Evolutionary conservation across 2,888 invertebrate genomes (phyloP), one percentile per base, ranked within the genome.

Genomic region (Nephrotoma appendiculata): DNA sequence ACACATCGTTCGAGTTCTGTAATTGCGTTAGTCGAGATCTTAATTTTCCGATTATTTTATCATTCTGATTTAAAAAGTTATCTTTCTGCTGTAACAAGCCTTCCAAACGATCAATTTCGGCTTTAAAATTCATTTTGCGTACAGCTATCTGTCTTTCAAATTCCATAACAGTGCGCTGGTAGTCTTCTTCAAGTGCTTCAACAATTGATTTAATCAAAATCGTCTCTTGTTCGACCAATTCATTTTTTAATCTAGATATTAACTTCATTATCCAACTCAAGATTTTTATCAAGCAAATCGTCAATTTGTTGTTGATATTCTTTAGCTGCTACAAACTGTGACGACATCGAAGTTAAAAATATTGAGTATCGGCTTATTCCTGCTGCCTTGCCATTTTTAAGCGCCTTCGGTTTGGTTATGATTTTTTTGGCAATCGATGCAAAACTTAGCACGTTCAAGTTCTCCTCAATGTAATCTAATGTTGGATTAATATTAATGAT

Each of bases 401-500:
- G 89, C 2, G 89, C 85, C 6, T 88, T 87, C 1, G 89, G 89
- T 87, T 90, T 91, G 41, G 90, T 91, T 11, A 90, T 88, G 11
- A 96, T 93, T 89, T 94, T 94, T 89, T 93, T 93, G 0, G 95
- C 95, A 44, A 97, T 94, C 0, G 96, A 95, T 0, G 97, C 95
- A 89, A 98, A 95, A 88, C 95, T 94, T 15, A 98, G 92, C 1
- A 96, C 96, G 89, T 96, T 96, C 5, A 95, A 92, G 0, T 96
- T 97, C 90, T 99, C 98, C 88, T 96, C 95, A 88, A 95, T 95
- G 91, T 95, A 94, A 87, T 93, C 92, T 0, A 95, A 94, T 5
- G 94, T 92, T 0, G 97, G 96, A 90, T 96, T 96, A 0, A 98
- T 93, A 86, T 96, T 98, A 0, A 98, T 96, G 88, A 98, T 94